A percentile compares a stretch with the other conserved stretches of the same genome.
phyloP scores from a whole-genome alignment of 2,113 vertebrate species.

The Atherinomorus stipes region DNA sequence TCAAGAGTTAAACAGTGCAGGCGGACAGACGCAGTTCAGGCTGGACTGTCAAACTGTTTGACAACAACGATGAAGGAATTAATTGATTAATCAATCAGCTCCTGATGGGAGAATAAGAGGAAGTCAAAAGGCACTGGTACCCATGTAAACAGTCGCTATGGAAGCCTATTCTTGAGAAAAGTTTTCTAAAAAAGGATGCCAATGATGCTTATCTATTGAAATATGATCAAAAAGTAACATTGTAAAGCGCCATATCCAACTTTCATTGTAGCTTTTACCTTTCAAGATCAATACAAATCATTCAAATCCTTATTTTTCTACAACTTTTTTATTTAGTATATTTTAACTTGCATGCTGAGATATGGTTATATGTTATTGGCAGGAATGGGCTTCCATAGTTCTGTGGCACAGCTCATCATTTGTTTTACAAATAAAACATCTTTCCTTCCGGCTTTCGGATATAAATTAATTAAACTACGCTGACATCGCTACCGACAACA shows the following conservation, averaged over 20 bases:
- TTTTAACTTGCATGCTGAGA: too few relatives aligned
- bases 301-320: background rate
- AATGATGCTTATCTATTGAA: too few relatives aligned
- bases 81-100: conserved; percentile 54
- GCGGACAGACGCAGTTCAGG: background rate
- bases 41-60: background rate
- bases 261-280: too few relatives aligned
- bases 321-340: background rate
- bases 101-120: background rate
- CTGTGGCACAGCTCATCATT: background rate
- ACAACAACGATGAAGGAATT: background rate
- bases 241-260: too few relatives aligned
- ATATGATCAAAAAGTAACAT: too few relatives aligned
- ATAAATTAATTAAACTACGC: conserved; percentile 58
- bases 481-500: conserved; percentile 42
- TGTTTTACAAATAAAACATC: too few relatives aligned
- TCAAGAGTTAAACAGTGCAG: conserved; percentile 47
- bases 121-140: conserved; percentile 3
- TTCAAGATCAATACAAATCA: too few relatives aligned
- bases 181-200: too few relatives aligned
- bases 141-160: conserved; percentile 2
- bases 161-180: background rate
- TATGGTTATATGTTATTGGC: background rate
- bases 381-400: conserved; percentile 12
- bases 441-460: conserved; percentile 18